Base-by-base conservation (phyloP, 2,888 invertebrate species). In the Andrena trimmerana region DNA sequence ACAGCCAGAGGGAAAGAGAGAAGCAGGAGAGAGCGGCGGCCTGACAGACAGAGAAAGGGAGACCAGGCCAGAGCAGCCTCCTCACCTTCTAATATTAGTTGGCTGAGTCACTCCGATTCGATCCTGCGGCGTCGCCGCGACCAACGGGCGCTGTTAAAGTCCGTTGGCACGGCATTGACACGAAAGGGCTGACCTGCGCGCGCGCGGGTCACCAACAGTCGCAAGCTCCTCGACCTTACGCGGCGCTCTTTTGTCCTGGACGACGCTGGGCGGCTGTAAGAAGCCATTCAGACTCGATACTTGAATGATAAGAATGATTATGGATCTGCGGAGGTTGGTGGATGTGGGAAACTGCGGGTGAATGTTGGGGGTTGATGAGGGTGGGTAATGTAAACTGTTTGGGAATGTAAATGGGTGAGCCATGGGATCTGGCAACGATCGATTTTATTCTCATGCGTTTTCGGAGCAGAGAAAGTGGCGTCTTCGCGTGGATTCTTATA, bases 71-170 rank as follows among this genome's bases (percentile, higher is more conserved):
- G 78, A 85, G 82, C 85, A 86, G 85, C 87, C 86, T 87, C 86
- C 89, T 90, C 88, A 88, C 90, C 91, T 90, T 91, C 91, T 91
- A 91, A 91, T 91, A 91, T 91, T 91, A 91, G 91, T 90, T 76
- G 88, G 86, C 89, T 91, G 91, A 91, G 82, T 91, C 91, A 91
- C 88, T 86, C 66, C 80, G 87, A 73, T 84, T 75, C 86, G 85
- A 85, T 87, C 88, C 85, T 86, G 81, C 82, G 79, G 78, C 87
- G 83, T 81, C 82, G 77, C 24, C 54, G 67, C 68, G 73, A 68
- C 78, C 70, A 60, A 76, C 77, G 52, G 71, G 62, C 69, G 60
- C 70, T 78, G 63, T 78, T 31, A 76, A 42, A 86, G 78, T 83
- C 80, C 83, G 84, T 87, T 81, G 85, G 69, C 87, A 83, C 83